These are phyloP conservation scores for Holothuria leucospilota DNA, from an alignment of 53 echinoderm and acorn worm species.

Conservation along the genomic window DNA sequence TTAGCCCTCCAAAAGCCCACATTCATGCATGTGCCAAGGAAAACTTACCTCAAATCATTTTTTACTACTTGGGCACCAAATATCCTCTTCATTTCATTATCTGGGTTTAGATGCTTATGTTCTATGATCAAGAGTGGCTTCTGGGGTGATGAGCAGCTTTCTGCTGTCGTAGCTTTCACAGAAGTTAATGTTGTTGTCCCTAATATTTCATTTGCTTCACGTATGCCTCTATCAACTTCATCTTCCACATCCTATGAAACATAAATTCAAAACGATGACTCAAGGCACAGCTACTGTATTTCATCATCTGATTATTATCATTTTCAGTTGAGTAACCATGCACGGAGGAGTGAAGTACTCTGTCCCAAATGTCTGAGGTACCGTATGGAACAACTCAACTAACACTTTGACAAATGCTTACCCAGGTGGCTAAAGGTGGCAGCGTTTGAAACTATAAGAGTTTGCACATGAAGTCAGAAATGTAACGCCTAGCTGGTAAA, in stretches of 20 bases:
- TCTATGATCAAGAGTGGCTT: constrained; percentile 81
- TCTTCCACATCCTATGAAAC: constrained; percentile 89
- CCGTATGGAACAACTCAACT: no score
- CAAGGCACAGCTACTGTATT: no score
- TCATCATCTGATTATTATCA: no score
- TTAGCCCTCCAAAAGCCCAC: no score
- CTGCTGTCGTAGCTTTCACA: constrained; percentile 42
- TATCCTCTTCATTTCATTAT: constrained; percentile 94
- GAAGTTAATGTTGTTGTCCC: background rate
- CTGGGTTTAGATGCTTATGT: constrained; percentile 89
- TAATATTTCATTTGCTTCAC: constrained; percentile 86
- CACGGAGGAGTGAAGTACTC: no score
- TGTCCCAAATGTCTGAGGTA: no score
- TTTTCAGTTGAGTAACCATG: no score
- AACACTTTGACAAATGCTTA: no score
- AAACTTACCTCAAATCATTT: constrained; percentile 81
- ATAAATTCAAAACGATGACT: background rate
- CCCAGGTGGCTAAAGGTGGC: no score
- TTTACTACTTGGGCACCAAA: constrained; percentile 89
- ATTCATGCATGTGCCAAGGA: background rate
- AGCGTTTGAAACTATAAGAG: no score
- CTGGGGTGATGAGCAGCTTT: constrained; percentile 18
- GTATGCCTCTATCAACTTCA: constrained; percentile 93
- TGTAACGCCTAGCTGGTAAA: no score
- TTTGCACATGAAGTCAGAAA: no score